Conservation (phyloP, 2,797 vertebrate species). For the Crypturellus tataupa region DNA sequence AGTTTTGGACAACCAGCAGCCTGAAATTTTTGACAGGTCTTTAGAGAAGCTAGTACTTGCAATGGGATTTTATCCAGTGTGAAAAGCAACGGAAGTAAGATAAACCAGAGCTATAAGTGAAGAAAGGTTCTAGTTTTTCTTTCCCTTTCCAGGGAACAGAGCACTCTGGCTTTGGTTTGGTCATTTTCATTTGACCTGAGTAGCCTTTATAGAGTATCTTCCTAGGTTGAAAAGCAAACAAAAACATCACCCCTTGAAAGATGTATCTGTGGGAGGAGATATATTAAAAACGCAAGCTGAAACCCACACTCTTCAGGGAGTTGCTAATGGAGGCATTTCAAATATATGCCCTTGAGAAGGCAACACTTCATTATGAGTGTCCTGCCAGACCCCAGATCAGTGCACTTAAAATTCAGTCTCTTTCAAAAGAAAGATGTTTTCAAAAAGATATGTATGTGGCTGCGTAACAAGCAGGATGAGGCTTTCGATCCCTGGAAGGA, state of each 20-base stretch:
- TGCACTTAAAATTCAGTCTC: neutral
- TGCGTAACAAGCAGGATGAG: neutral
- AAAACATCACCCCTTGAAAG: neutral
- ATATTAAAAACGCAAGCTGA: slow-evolving; percentile 9
- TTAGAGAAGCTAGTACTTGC: neutral
- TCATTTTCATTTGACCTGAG: neutral
- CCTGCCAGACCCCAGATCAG: neutral
- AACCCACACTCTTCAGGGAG: slow-evolving; percentile 20
- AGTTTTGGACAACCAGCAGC: neutral
- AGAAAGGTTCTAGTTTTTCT: neutral
- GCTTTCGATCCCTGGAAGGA: neutral
- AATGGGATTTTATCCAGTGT: neutral
- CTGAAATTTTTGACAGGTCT: neutral
- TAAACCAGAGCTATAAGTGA: fast-evolving
- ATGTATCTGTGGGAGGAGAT: slow-evolving; percentile 15
- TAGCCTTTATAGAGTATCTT: neutral
- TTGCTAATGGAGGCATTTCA: slow-evolving; percentile 50
- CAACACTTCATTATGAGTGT: neutral
- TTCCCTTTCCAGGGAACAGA: neutral
- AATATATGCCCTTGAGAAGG: slow-evolving; percentile 5
- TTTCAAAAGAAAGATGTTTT: slow-evolving; percentile 9
- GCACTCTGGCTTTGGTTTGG: neutral
- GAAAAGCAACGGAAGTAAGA: neutral
- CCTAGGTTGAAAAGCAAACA: neutral
- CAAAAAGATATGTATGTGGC: neutral